These are phyloP conservation scores for Philhelius pedissequus DNA, from an alignment of 2,888 invertebrate species.

Conservation along the genomic window DNA sequence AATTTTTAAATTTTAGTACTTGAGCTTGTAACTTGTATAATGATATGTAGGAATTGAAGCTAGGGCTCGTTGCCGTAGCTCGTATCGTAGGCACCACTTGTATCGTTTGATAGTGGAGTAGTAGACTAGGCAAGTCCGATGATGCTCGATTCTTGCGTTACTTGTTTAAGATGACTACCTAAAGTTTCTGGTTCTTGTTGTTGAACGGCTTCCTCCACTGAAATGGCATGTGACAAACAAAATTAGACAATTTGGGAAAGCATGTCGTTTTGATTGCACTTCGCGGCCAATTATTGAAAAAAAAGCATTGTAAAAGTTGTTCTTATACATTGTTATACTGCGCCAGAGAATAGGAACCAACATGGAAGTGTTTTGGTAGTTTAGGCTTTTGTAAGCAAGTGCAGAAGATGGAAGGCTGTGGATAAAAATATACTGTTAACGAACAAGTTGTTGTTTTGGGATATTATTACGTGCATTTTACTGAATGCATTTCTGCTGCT, in stretches of 20 bases:
- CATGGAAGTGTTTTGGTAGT: background rate
- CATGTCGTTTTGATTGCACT: conserved; percentile 25
- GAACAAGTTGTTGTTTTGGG: conserved; percentile 51
- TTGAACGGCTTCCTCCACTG: background rate
- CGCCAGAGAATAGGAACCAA: background rate
- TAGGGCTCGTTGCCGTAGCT: background rate
- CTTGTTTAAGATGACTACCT: background rate
- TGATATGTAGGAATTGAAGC: background rate
- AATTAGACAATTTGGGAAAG: conserved; percentile 45
- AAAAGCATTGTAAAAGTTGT: conserved; percentile 23
- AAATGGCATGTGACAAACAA: conserved; percentile 45
- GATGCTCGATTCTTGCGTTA: background rate
- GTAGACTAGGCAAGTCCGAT: background rate
- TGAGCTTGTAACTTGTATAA: background rate
- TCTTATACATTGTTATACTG: too few species aligned
- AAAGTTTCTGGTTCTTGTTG: background rate
- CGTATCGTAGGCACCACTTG: background rate
- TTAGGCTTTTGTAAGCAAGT: background rate
- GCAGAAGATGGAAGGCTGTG: background rate
- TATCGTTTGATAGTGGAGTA: background rate
- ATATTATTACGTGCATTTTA: background rate
- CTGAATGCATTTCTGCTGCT: conserved; percentile 1
- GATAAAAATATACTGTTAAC: conserved; percentile 22
- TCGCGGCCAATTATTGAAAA: conserved; percentile 40
- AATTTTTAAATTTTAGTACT: conserved; percentile 10